Conservation (phyloP, 1,140 invertebrate genomes). For the Asobara japonica region DNA sequence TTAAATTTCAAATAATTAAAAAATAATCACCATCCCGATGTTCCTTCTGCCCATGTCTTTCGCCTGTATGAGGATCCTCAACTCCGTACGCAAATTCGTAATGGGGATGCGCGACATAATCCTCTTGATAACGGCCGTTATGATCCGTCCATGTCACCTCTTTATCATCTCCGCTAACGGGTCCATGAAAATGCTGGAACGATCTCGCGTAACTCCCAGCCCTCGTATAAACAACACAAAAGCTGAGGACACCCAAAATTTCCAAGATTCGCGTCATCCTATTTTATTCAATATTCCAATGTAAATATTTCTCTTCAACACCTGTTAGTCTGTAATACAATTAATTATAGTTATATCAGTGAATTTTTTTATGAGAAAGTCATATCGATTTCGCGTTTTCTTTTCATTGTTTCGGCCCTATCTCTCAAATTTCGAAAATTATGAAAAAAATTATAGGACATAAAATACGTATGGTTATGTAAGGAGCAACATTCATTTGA, state of each 20-base stretch:
- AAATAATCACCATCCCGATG: slow-evolving; percentile 62
- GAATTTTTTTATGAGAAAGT: no score
- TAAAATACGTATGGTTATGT: no score
- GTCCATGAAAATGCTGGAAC: slow-evolving; percentile 62
- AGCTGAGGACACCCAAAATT: not conserved
- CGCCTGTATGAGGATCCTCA: slow-evolving; percentile 71
- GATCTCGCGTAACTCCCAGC: slow-evolving; percentile 52
- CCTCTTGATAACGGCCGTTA: slow-evolving; percentile 54
- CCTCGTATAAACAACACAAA: not conserved
- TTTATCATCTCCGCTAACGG: slow-evolving; percentile 54
- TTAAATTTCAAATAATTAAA: slow-evolving; percentile 3
- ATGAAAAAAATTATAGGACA: no score
- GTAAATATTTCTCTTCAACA: no score
- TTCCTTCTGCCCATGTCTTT: slow-evolving; percentile 72
- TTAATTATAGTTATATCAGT: no score
- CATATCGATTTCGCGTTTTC: no score
- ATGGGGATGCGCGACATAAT: slow-evolving; percentile 64
- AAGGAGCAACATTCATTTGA: no score
- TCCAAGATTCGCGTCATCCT: not conserved
- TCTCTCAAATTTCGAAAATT: no score
- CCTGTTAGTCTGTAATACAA: no score
- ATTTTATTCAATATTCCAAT: not conserved
- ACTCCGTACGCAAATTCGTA: slow-evolving; percentile 75
- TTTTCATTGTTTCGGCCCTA: no score
- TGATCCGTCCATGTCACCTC: slow-evolving; percentile 58